Evolutionary conservation across 2,797 vertebrate species (phyloP), one percentile per base, ranked within the genome.

Genomic region (Ceryle rudis): DNA sequence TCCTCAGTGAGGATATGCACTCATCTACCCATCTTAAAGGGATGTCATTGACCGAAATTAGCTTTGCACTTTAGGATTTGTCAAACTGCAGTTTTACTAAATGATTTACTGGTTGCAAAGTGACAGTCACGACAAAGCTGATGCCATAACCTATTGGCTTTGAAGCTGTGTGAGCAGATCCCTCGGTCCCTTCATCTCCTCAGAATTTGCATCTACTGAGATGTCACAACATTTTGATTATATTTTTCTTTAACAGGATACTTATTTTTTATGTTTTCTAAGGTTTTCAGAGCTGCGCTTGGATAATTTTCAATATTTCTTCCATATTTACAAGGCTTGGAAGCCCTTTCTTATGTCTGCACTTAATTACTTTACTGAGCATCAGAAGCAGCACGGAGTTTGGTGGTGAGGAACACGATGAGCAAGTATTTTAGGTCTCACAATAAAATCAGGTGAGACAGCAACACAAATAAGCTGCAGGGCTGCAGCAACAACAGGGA

Each of bases 31-130:
- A 1, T 49, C 85, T 66, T 12, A 72, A 23, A 71, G 44, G 54
- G 66, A 85, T 31, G 60, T 41, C 82, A 86, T 3, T 72, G 88
- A 65, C 79, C 9, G 4, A 86, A 95, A 96, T 93, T 78, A 86
- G 81, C 94, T 72, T 72, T 81, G 41, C 61, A 44, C 19, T 81
- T 89, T 25, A 33, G 58, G 42, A 62, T 91, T 61, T 65, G 31
- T 91, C 93, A 90, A 55, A 84, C 1, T 72, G 70, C 58, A 88
- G 61, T 86, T 80, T 89, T 31, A 42, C 35, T 92, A 90, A 94
- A 88, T 58, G 85, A 31, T 93, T 87, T 81, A 8, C 69, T 83
- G 79, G 20, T 51, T 54, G 42, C 71, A 71, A 89, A 89, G 39
- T 92, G 74, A 80, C 86, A 89, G 83, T 44, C 44, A 84, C 0